phyloP scores from a whole-genome alignment of 2,797 vertebrate genomes.

The Knipowitschia caucasica region DNA sequence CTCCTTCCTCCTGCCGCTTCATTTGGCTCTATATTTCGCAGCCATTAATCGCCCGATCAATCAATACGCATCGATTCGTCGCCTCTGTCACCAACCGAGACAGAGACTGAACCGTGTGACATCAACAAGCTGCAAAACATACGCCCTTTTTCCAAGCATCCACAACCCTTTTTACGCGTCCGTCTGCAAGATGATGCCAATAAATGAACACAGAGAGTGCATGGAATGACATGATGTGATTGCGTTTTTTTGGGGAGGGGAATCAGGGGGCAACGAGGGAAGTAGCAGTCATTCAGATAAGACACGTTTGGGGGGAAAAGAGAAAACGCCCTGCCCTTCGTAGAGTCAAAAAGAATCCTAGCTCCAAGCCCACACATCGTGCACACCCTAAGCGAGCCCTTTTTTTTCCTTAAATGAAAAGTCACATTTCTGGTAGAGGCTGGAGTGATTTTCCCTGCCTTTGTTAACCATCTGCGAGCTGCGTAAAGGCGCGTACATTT shows the following conservation, averaged over 20 bases:
- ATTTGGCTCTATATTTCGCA: not conserved
- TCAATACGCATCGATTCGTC: conserved; percentile 28
- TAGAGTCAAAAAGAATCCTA: conserved; percentile 53
- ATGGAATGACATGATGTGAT: conserved; percentile 29
- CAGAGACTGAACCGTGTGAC: conserved; percentile 10
- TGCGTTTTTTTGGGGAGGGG: conserved; percentile 10
- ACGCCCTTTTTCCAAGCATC: conserved; percentile 24
- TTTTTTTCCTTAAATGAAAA: conserved; percentile 10
- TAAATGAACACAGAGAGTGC: conserved; percentile 36
- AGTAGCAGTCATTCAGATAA: conserved; percentile 26
- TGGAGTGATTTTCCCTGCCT: conserved; percentile 29
- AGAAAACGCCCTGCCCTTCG: conserved; percentile 83
- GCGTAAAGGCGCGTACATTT: conserved; percentile 24
- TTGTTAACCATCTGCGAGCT: conserved; percentile 48
- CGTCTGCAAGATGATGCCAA: conserved; percentile 8
- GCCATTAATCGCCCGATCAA: conserved; percentile 4
- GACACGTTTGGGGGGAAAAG: conserved; percentile 47
- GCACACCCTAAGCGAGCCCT: conserved; percentile 19
- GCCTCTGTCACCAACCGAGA: conserved; percentile 10
- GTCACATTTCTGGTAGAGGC: conserved; percentile 34
- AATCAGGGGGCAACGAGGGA: conserved; percentile 57
- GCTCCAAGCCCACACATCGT: conserved; percentile 30
- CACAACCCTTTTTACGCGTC: conserved; percentile 17
- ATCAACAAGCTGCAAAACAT: conserved; percentile 11
- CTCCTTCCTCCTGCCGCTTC: conserved; percentile 16